Conservation (phyloP, 2,888 invertebrate species). For the Tenthredo notha region DNA sequence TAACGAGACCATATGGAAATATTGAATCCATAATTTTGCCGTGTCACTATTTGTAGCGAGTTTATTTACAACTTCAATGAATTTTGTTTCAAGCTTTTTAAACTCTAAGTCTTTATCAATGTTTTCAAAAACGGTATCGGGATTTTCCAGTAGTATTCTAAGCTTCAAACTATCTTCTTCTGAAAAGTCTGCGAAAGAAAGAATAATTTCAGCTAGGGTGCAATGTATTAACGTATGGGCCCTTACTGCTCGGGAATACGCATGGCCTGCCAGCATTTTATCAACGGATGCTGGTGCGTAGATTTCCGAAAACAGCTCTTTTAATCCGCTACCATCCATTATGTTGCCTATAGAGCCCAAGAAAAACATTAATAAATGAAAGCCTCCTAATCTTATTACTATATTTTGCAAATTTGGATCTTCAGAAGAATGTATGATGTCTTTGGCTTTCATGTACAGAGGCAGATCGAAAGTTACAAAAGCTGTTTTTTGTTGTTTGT, state of each 20-base stretch:
- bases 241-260: background rate
- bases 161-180: too few species aligned
- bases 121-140: background rate
- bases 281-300: conserved; percentile 59
- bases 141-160: conserved; percentile 52
- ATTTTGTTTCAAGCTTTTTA: too few species aligned
- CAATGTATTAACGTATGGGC: conserved; percentile 52
- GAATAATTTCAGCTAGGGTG: conserved; percentile 64
- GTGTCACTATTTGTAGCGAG: background rate
- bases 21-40: conserved; percentile 64
- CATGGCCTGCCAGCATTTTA: conserved; percentile 65
- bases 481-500: background rate
- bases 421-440: conserved; percentile 50
- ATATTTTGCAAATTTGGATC: conserved; percentile 47
- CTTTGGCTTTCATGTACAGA: conserved; percentile 62
- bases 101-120: too few species aligned
- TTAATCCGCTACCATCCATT: conserved; percentile 62
- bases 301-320: conserved; percentile 58
- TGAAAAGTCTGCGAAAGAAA: too few species aligned
- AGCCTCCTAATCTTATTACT: conserved; percentile 51
- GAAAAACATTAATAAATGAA: conserved; percentile 58
- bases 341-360: conserved; percentile 60
- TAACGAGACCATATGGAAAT: conserved; percentile 59
- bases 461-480: conserved; percentile 65
- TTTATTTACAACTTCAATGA: background rate